Conservation (phyloP, 2,888 invertebrate species). For the Trachelus tabidus region DNA sequence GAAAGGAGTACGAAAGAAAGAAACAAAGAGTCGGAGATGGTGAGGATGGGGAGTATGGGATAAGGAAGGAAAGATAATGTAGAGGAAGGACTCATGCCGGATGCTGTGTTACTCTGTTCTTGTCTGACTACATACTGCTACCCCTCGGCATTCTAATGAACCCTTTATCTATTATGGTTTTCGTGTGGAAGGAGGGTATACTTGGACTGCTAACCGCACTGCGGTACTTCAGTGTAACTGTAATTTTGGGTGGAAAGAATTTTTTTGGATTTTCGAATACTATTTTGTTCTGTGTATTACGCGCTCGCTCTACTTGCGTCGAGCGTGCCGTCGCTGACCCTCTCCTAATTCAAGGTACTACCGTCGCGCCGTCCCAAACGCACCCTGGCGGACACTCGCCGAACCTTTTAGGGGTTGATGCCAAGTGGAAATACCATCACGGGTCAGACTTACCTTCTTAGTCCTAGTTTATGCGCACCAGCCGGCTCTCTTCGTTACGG, state of each 20-base stretch:
- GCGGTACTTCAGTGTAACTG: background rate
- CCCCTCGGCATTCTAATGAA: background rate
- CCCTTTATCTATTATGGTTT: background rate
- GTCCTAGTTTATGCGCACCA: slow-evolving; percentile 56
- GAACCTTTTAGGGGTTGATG: background rate
- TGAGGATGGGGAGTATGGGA: slow-evolving; percentile 32
- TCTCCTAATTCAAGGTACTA: background rate
- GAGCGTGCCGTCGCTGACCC: background rate
- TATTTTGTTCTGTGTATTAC: background rate
- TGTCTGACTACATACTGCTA: background rate
- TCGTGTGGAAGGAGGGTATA: background rate
- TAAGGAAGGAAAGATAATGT: slow-evolving; percentile 9
- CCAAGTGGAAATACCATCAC: background rate
- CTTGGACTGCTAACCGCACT: background rate
- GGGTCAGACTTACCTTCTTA: slow-evolving; percentile 51
- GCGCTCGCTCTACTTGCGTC: background rate
- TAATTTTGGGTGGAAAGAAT: background rate
- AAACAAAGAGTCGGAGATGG: slow-evolving; percentile 19
- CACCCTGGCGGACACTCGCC: background rate
- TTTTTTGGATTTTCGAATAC: background rate
- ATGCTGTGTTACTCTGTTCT: background rate
- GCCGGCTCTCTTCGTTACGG: slow-evolving; percentile 59
- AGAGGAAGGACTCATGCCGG: background rate
- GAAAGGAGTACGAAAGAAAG: background rate
- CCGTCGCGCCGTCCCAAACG: background rate